A percentile compares a stretch with the other conserved stretches of the same genome.
phyloP scores from a whole-genome alignment of 1,140 invertebrate species.

The Cyclina sinensis region DNA sequence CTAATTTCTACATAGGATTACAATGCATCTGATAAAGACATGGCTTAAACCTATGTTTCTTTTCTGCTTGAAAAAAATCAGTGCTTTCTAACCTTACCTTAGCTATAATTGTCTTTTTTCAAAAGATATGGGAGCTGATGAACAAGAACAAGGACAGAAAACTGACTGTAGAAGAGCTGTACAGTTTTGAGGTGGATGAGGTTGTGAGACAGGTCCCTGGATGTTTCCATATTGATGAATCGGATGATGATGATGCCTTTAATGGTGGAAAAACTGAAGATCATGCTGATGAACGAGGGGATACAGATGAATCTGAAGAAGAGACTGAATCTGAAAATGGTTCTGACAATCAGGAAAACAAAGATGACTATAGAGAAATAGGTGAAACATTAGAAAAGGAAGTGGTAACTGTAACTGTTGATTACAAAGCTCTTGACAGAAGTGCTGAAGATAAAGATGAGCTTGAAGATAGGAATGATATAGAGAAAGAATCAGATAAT shows the following conservation, averaged over 20 bases:
- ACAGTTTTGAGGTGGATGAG: constrained; percentile 70
- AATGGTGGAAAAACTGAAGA: too few relatives aligned
- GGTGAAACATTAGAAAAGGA: too few relatives aligned
- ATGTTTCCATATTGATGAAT: background rate
- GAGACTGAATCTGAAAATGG: background rate
- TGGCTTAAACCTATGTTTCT: too few relatives aligned
- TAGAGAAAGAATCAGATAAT: too few relatives aligned
- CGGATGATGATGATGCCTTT: background rate
- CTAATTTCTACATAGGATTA: too few relatives aligned
- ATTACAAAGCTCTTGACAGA: too few relatives aligned
- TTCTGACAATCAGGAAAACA: background rate
- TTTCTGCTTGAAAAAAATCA: too few relatives aligned
- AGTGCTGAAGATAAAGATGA: background rate
- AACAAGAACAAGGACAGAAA: constrained; percentile 66
- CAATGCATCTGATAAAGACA: too few relatives aligned
- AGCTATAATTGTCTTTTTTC: too few relatives aligned
- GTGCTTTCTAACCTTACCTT: too few relatives aligned
- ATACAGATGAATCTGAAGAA: background rate
- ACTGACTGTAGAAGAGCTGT: constrained; percentile 72
- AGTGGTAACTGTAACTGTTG: background rate
- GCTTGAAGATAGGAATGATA: background rate
- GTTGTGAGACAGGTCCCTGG: constrained; percentile 64
- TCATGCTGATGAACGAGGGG: background rate
- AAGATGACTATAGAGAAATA: background rate
- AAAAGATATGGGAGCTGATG: constrained; percentile 68